Percentiles rank a stretch among this genome's conserved stretches.
Conservation (phyloP, 2,113 vertebrate species). For the Ictidomys tridecemlineatus region DNA sequence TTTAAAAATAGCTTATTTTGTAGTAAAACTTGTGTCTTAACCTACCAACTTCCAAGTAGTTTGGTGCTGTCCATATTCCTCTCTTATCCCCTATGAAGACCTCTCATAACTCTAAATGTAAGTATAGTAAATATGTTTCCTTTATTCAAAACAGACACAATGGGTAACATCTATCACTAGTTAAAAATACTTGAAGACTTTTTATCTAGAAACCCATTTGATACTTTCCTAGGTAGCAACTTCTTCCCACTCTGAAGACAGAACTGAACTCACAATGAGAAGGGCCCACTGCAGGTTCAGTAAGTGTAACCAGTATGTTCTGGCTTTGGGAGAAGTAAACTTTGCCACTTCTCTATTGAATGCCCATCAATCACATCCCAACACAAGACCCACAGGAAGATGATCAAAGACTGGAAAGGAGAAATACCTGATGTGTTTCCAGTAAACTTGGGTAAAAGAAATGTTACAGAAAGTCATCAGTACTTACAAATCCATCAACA, state of each 20-base stretch:
- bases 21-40: neutral
- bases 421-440: neutral
- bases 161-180: neutral
- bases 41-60: neutral
- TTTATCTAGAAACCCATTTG: neutral
- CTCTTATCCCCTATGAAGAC: neutral
- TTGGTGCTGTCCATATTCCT: neutral
- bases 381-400: no score
- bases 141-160: neutral
- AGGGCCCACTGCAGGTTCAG: neutral
- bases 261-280: no score
- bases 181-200: neutral
- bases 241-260: neutral
- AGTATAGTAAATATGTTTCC: neutral
- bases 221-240: neutral
- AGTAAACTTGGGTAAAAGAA: neutral
- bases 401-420: neutral
- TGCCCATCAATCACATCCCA: fast-evolving
- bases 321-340: neutral
- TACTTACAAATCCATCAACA: neutral
- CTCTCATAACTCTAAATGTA: neutral
- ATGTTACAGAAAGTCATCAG: neutral
- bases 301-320: neutral
- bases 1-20: neutral
- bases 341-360: no score